Percentiles rank a stretch among this genome's conserved stretches.
phyloP scores from a whole-genome alignment of 2,797 vertebrate genomes.

The Squalus acanthias region DNA sequence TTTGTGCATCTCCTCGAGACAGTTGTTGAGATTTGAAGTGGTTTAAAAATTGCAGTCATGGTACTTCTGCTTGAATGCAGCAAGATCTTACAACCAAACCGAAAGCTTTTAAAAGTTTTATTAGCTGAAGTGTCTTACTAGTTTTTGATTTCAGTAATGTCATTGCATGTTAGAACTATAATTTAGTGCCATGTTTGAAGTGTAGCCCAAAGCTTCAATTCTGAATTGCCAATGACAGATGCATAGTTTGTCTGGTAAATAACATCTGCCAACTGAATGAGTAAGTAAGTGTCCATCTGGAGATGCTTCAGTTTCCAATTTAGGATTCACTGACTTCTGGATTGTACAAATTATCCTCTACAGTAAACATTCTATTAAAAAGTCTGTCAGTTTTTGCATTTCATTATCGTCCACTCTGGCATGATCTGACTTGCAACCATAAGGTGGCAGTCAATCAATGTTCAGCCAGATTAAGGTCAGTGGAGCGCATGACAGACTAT shows the following conservation, averaged over 20 bases:
- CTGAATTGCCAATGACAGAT: neutral
- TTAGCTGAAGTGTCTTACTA: neutral
- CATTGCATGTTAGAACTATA: neutral
- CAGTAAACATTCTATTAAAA: neutral
- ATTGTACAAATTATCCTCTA: neutral
- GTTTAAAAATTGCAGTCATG: neutral
- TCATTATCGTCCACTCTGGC: neutral
- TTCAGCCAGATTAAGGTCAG: neutral
- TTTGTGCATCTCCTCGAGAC: neutral
- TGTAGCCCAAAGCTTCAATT: neutral
- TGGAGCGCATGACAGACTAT: neutral
- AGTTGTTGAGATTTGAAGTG: neutral
- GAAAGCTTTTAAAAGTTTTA: neutral
- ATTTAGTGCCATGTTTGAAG: neutral
- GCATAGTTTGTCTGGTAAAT: neutral
- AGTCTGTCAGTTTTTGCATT: neutral
- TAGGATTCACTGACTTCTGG: neutral
- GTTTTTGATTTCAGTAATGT: neutral
- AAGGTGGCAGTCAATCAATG: neutral
- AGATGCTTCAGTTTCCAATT: neutral
- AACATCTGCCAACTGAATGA: neutral
- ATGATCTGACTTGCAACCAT: neutral
- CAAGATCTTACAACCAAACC: neutral
- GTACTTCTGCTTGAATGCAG: neutral
- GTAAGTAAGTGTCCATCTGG: conserved; percentile 18